Conservation (phyloP, 2,888 invertebrate species). For the Noctua pronuba region DNA sequence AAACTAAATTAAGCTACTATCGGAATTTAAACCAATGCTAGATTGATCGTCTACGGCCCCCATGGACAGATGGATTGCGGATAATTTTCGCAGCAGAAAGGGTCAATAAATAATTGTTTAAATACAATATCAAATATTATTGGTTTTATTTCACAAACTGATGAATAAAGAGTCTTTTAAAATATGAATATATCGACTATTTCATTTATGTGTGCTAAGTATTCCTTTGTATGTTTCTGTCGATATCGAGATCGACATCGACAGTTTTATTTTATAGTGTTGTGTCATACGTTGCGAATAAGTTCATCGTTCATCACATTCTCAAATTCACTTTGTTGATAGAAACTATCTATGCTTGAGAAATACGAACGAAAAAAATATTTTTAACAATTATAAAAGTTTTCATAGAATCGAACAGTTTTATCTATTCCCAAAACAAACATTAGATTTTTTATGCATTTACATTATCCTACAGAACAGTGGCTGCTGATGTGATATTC, state of each 20-base stretch:
- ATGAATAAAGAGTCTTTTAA: neutral
- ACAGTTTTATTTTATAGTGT: conserved; percentile 13
- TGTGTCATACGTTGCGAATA: conserved; percentile 40
- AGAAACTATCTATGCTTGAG: conserved; percentile 32
- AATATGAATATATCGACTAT: neutral
- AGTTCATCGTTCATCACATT: conserved; percentile 34
- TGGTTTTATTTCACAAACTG: neutral
- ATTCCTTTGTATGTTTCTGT: neutral
- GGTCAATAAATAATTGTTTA: no score
- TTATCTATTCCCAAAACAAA: conserved; percentile 32
- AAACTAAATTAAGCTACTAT: neutral
- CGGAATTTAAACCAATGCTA: neutral
- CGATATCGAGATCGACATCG: conserved; percentile 1
- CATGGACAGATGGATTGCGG: neutral
- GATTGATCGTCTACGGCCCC: conserved; percentile 11
- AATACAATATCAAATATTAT: neutral
- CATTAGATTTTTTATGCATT: conserved; percentile 48
- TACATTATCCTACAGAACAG: conserved; percentile 69
- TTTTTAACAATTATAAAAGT: conserved; percentile 26
- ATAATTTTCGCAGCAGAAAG: neutral
- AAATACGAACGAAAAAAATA: conserved; percentile 40
- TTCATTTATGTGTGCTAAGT: neutral
- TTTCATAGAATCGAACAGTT: conserved; percentile 33
- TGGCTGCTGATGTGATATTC: conserved; percentile 88
- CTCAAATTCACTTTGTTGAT: conserved; percentile 52